phyloP scores from a whole-genome alignment of 2,113 vertebrate species.

The Alethe castanea region DNA sequence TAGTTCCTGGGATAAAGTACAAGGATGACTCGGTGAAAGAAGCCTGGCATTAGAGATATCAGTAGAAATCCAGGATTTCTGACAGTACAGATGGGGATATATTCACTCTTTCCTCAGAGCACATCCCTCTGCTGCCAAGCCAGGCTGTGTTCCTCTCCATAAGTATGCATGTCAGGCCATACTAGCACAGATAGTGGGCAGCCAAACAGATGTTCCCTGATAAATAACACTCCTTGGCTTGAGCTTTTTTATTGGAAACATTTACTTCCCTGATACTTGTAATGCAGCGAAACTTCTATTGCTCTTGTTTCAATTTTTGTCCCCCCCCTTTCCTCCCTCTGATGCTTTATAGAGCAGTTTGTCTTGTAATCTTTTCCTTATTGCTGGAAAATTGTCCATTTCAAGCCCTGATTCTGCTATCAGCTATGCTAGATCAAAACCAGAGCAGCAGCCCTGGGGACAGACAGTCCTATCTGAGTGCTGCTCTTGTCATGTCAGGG shows the following conservation, averaged over 20 bases:
- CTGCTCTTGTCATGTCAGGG: neutral
- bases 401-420: neutral
- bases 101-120: neutral
- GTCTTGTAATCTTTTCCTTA: neutral
- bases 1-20: neutral
- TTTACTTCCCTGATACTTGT: neutral
- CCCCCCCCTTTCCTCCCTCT: rapidly evolving
- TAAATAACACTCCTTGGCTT: neutral
- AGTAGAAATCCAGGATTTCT: neutral
- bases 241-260: neutral
- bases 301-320: constrained; percentile 5
- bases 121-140: neutral
- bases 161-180: neutral
- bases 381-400: constrained; percentile 23
- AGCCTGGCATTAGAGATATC: neutral
- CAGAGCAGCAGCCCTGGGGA: neutral
- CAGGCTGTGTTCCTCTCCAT: neutral
- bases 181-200: neutral
- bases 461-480: neutral
- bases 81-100: neutral
- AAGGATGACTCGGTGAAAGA: neutral
- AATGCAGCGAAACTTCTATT: neutral
- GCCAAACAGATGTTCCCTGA: neutral
- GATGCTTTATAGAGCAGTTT: neutral
- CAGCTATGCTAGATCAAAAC: neutral